Conservation (phyloP, 2,888 invertebrate species). For the Ectemnius cavifrons region DNA sequence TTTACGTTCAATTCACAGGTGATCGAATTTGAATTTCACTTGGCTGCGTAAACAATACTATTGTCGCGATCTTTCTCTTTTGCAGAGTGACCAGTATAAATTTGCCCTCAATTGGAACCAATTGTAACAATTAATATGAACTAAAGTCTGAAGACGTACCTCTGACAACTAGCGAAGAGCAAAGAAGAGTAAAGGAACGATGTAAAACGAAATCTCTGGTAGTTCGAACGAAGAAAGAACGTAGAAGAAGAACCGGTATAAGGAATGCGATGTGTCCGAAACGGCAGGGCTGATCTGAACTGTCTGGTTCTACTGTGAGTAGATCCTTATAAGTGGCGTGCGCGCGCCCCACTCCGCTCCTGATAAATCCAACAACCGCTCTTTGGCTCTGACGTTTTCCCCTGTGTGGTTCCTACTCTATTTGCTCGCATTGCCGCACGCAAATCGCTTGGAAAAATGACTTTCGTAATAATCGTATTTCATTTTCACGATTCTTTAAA, state of each 20-base stretch:
- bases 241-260: constrained; percentile 4
- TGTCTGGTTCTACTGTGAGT: constrained; percentile 47
- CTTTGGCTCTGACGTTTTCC: constrained; percentile 5
- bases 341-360: constrained; percentile 49
- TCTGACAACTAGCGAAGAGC: neutral
- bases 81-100: too few relatives aligned
- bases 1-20: too few relatives aligned
- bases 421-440: neutral
- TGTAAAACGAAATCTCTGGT: too few relatives aligned
- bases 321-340: constrained; percentile 57
- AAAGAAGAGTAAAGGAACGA: too few relatives aligned
- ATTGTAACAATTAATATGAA: neutral
- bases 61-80: too few relatives aligned
- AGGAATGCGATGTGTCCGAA: neutral
- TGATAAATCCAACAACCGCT: constrained; percentile 18
- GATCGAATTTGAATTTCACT: too few relatives aligned
- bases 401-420: constrained; percentile 1
- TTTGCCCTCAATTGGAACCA: neutral
- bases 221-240: neutral
- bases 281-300: constrained; percentile 42
- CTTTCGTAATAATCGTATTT: too few relatives aligned
- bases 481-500: too few relatives aligned
- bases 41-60: too few relatives aligned
- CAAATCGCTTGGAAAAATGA: neutral
- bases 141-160: constrained; percentile 16